Evolutionary conservation across 2,113 vertebrate species (phyloP).

Genomic region (Cygnus atratus): DNA sequence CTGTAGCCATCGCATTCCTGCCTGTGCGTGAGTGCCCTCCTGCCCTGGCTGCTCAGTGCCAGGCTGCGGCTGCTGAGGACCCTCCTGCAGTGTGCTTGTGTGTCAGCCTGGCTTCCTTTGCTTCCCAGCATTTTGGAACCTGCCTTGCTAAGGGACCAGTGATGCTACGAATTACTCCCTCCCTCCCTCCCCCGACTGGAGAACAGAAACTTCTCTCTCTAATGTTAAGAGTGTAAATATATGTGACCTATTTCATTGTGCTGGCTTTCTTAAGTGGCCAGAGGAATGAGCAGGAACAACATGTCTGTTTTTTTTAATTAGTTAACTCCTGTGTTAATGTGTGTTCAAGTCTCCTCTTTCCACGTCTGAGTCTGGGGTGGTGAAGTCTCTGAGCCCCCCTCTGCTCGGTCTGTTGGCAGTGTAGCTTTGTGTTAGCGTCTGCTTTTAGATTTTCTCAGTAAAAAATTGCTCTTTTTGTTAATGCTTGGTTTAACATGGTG

Average conservation of each 20-base stretch:
- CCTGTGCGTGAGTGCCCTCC: neutral
- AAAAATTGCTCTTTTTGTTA: neutral
- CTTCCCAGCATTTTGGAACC: neutral
- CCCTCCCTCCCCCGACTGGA: neutral
- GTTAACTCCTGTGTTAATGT: neutral
- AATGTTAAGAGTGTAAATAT: neutral
- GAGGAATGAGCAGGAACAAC: neutral
- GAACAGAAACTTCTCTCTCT: neutral
- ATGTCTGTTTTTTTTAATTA: neutral
- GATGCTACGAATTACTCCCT: neutral
- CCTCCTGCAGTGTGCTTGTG: neutral
- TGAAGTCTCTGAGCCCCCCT: neutral
- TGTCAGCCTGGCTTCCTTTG: neutral
- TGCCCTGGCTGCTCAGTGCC: fast-evolving
- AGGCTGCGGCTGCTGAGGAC: neutral
- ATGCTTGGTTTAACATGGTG: neutral
- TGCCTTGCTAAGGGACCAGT: neutral
- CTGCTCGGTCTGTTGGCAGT: neutral
- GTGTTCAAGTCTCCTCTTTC: neutral
- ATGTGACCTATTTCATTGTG: neutral
- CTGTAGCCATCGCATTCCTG: no score
- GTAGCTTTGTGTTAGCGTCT: neutral
- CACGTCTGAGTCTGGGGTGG: neutral
- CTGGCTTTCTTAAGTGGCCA: neutral
- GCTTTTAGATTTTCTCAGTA: neutral